phyloP scores from a whole-genome alignment of 2,797 vertebrate species.

The Semaprochilodus insignis region DNA sequence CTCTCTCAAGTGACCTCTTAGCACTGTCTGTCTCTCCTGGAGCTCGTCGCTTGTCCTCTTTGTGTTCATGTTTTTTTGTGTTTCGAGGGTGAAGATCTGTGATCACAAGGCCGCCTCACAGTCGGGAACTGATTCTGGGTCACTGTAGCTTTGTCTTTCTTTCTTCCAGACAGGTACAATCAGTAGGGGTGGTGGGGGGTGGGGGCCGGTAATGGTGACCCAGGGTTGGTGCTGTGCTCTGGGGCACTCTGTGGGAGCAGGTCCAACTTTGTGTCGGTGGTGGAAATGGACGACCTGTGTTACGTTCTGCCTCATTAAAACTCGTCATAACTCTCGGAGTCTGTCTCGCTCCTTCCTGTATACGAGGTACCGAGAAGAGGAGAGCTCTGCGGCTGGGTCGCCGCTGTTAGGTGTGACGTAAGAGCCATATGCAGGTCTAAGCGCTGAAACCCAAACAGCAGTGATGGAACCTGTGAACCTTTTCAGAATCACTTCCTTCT shows the following conservation, averaged over 20 bases:
- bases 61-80: slow-evolving; percentile 48
- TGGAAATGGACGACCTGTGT: slow-evolving; percentile 68
- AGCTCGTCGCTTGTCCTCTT: slow-evolving; percentile 53
- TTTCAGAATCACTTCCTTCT: too few species aligned
- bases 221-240: slow-evolving; percentile 23
- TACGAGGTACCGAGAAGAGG: too few species aligned
- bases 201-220: background rate
- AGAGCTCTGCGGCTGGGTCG: background rate
- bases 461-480: too few species aligned
- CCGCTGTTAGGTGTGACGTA: too few species aligned
- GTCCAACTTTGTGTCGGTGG: slow-evolving; percentile 48
- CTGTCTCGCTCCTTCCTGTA: background rate
- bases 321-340: slow-evolving; percentile 60
- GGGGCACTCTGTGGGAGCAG: slow-evolving; percentile 10
- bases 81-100: slow-evolving; percentile 42
- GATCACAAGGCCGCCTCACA: background rate
- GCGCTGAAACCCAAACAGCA: too few species aligned
- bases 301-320: slow-evolving; percentile 75
- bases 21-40: slow-evolving; percentile 55
- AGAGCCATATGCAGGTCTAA: too few species aligned
- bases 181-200: background rate
- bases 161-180: slow-evolving; percentile 2
- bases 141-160: slow-evolving; percentile 18
- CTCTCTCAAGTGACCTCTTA: slow-evolving; percentile 70
- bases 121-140: slow-evolving; percentile 23